Conservation (phyloP, 2,888 invertebrate genomes). For the Fissipunctia ypsillon region DNA sequence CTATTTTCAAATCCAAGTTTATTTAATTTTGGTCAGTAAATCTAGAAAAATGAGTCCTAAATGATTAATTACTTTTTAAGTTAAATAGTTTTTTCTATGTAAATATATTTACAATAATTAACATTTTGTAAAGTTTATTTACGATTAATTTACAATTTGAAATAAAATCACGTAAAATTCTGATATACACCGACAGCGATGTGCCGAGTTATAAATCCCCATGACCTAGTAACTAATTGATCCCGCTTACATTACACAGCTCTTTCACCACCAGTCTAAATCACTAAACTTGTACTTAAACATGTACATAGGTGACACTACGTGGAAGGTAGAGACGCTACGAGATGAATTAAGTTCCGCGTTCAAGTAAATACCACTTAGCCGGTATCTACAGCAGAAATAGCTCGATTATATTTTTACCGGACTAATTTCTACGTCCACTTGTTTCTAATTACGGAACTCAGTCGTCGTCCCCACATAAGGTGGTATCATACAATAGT, state of each 20-base stretch:
- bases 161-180: conserved; percentile 71
- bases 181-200: conserved; percentile 77
- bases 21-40: conserved; percentile 64
- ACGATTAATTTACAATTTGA: conserved; percentile 63
- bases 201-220: conserved; percentile 75
- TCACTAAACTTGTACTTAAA: conserved; percentile 66
- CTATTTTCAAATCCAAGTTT: conserved; percentile 57
- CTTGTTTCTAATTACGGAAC: conserved; percentile 94
- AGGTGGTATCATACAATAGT: conserved; percentile 99
- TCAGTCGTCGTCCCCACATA: conserved; percentile 97
- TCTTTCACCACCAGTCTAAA: conserved; percentile 79
- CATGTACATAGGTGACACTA: conserved; percentile 66
- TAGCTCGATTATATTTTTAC: conserved; percentile 54
- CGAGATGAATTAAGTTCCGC: conserved; percentile 75
- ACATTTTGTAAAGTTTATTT: conserved; percentile 60
- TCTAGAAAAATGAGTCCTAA: conserved; percentile 60
- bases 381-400: conserved; percentile 55
- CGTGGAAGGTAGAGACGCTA: conserved; percentile 82
- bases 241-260: conserved; percentile 88
- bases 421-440: conserved; percentile 89
- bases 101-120: conserved; percentile 64
- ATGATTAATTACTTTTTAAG: conserved; percentile 53
- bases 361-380: conserved; percentile 63
- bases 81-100: conserved; percentile 55
- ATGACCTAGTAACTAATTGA: conserved; percentile 88